phyloP scores from a whole-genome alignment of 2,797 vertebrate species.

The Neopelma chrysocephalum region DNA sequence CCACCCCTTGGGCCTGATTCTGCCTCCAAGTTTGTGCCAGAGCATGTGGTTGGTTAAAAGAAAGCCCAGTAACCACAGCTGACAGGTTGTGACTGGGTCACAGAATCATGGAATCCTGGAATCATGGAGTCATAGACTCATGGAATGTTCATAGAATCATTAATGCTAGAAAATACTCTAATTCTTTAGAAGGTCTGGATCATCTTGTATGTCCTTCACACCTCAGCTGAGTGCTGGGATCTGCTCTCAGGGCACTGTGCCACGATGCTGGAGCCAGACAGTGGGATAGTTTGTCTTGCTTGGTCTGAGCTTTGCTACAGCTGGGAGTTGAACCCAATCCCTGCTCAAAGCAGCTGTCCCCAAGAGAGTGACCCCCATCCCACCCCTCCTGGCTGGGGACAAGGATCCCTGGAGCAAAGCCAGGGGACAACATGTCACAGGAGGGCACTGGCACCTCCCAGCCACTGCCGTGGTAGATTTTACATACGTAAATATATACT shows the following conservation, averaged over 20 bases:
- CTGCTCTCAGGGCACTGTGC: rapidly evolving
- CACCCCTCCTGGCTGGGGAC: not conserved
- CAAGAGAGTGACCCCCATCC: not conserved
- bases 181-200: not conserved
- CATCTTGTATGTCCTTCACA: rapidly evolving
- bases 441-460: not conserved
- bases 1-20: rapidly evolving
- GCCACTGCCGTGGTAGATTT: not conserved
- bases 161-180: not conserved
- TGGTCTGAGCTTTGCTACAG: not conserved
- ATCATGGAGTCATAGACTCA: not conserved
- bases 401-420: not conserved
- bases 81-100: not conserved
- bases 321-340: not conserved
- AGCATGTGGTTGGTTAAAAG: not conserved
- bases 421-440: not conserved
- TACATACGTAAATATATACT: not conserved
- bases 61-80: not conserved
- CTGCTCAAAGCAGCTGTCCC: not conserved
- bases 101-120: not conserved
- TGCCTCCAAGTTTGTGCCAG: not conserved
- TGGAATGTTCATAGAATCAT: not conserved
- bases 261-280: not conserved
- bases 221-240: not conserved
- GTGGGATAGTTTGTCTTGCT: not conserved